Evolutionary conservation across 2,797 vertebrate genomes (phyloP).

Genomic region (Denticeps clupeoides): DNA sequence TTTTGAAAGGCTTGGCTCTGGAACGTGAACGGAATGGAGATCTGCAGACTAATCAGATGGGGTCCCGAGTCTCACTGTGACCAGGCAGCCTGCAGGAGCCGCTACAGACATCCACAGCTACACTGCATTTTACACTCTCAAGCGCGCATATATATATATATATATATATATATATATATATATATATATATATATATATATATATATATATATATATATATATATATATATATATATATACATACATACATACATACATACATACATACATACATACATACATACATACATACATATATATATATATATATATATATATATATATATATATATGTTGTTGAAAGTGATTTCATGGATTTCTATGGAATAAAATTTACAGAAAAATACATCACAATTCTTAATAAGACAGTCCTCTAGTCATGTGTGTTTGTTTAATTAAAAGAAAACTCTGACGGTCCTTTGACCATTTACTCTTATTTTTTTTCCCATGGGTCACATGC

Average conservation of each 20-base stretch:
- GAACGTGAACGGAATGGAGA: slow-evolving; percentile 40
- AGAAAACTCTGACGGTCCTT: no score
- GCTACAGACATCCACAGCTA: not conserved
- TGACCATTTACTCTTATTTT: no score
- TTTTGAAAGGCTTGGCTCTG: slow-evolving; percentile 30
- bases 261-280: not conserved
- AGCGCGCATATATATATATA: not conserved
- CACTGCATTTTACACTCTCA: not conserved
- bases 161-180: not conserved
- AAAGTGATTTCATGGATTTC: no score
- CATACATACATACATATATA: not conserved
- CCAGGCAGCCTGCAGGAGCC: slow-evolving; percentile 5
- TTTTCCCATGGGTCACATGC: no score
- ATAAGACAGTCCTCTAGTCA: no score
- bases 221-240: not conserved
- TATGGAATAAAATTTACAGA: no score
- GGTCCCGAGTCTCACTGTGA: no score
- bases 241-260: not conserved
- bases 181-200: not conserved
- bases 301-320: not conserved
- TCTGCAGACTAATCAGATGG: slow-evolving; percentile 32
- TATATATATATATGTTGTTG: not conserved
- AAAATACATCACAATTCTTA: no score
- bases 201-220: not conserved
- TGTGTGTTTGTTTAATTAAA: no score